A percentile compares a stretch with the other conserved stretches of the same genome.
Evolutionary conservation across 2,888 invertebrate genomes (phyloP).

Genomic region (Plutella xylostella): DNA sequence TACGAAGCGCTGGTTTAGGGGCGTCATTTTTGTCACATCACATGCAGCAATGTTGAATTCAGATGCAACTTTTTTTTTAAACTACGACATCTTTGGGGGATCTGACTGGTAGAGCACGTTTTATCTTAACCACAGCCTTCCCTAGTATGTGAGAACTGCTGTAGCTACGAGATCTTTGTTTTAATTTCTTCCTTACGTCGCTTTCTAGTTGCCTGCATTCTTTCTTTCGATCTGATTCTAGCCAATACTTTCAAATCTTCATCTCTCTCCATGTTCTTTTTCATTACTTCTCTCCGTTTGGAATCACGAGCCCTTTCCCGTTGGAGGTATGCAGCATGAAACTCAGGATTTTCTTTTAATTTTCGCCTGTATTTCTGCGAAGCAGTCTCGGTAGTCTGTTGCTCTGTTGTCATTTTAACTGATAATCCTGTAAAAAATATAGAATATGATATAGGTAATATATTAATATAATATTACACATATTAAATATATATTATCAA

Average conservation of each 20-base stretch:
- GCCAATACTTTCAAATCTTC: conserved; percentile 17
- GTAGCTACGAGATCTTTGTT: conserved; percentile 12
- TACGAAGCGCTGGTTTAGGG: conserved; percentile 12
- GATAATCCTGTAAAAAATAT: conserved; percentile 14
- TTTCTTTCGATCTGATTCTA: conserved; percentile 19
- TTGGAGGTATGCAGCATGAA: conserved; percentile 16
- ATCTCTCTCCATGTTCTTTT: conserved; percentile 17
- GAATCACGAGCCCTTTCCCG: conserved; percentile 19
- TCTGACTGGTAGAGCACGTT: conserved; percentile 17
- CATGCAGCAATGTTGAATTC: conserved; percentile 9
- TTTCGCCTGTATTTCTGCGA: conserved; percentile 20
- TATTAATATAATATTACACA: conserved; percentile 7
- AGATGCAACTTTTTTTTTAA: conserved; percentile 13
- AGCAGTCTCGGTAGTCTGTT: conserved; percentile 14
- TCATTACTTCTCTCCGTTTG: conserved; percentile 19
- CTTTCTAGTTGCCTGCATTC: conserved; percentile 19
- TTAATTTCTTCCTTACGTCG: conserved; percentile 17
- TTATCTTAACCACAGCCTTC: conserved; percentile 17
- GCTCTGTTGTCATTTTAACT: conserved; percentile 13
- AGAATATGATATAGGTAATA: conserved; percentile 14
- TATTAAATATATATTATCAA: conserved; percentile 10
- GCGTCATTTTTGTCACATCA: conserved; percentile 12
- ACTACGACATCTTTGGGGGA: conserved; percentile 17
- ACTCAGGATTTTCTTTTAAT: conserved; percentile 19
- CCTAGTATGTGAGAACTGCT: conserved; percentile 16